Evolutionary conservation across 2,888 invertebrate genomes (phyloP), one percentile per base, ranked within the genome.

Genomic region (Pharmacophagus antenor): DNA sequence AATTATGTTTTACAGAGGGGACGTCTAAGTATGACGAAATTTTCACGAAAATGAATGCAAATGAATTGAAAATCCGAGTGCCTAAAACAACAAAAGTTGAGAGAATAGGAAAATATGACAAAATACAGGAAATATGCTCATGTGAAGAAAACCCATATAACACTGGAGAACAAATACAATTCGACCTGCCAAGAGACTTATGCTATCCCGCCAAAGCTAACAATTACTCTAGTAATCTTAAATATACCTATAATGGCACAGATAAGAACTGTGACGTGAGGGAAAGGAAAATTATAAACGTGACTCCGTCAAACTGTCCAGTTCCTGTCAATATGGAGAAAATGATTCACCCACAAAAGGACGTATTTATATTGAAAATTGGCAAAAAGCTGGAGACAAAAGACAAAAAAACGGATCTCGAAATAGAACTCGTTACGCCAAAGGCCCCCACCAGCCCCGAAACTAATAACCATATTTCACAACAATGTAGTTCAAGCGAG

Each of bases 361-460:
- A 90, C 63, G 88, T 90, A 1, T 90, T 90, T 58, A 86, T 90
- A 66, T 71, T 90, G 6, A 90, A 88, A 76, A 88, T 90, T 61
- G 89, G 89, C 23, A 90, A 90, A 62, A 89, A 88, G 67, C 68
- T 89, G 20, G 89, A 90, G 70, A 85, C 84, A 0, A 80, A 82
- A 67, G 87, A 90, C 57, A 89, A 86, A 67, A 90, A 84, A 66
- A 89, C 88, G 21, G 89, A 89, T 63, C 76, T 90, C 10, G 89
- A 88, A 77, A 90, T 90, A 66, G 88, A 90, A 74, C 71, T 90
- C 0, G 75, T 87, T 1, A 89, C 89, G 1, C 89, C 89, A 12
- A 89, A 88, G 72, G 76, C 71, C 10, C 84, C 82, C 1, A 70
- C 70, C 5, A 76, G 72, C 56, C 63, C 67, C 2, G 49, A 62